Conservation (phyloP, 2,888 invertebrate species). For the Melinopterus prodromus region DNA sequence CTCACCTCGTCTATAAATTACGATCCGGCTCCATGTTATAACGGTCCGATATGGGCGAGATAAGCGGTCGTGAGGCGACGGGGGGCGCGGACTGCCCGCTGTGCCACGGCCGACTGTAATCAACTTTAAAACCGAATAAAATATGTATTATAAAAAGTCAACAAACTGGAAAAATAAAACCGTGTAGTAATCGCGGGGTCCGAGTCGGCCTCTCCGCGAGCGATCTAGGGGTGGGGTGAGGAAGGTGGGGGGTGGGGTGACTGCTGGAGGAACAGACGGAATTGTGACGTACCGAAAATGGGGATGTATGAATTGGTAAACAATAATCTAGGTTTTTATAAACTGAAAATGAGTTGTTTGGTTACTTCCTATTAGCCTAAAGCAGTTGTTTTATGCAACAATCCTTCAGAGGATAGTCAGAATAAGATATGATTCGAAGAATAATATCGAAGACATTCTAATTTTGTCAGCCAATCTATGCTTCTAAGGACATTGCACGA, state of each 20-base stretch:
- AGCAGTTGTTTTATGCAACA: too few relatives aligned
- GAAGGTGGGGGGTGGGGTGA: not conserved
- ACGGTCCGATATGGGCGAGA: slow-evolving; percentile 63
- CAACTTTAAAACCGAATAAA: slow-evolving; percentile 62
- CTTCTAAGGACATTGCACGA: too few relatives aligned
- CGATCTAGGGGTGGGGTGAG: not conserved
- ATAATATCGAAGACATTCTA: too few relatives aligned
- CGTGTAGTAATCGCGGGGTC: slow-evolving; percentile 38
- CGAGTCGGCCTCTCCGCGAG: slow-evolving; percentile 9
- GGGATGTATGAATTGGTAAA: too few relatives aligned
- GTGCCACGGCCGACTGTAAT: slow-evolving; percentile 59
- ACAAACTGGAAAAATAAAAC: slow-evolving; percentile 44
- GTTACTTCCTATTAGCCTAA: too few relatives aligned
- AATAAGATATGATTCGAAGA: too few relatives aligned
- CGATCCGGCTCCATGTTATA: slow-evolving; percentile 61
- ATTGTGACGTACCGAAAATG: too few relatives aligned
- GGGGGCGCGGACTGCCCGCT: slow-evolving; percentile 59
- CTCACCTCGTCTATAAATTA: slow-evolving; percentile 63
- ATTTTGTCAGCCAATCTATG: too few relatives aligned
- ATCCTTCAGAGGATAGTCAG: too few relatives aligned
- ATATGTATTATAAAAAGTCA: slow-evolving; percentile 53
- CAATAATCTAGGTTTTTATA: too few relatives aligned
- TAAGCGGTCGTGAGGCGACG: slow-evolving; percentile 61
- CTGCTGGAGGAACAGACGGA: not conserved
- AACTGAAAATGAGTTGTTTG: too few relatives aligned